Conservation (phyloP, 2,113 vertebrate genomes). For the Chroicocephalus ridibundus region DNA sequence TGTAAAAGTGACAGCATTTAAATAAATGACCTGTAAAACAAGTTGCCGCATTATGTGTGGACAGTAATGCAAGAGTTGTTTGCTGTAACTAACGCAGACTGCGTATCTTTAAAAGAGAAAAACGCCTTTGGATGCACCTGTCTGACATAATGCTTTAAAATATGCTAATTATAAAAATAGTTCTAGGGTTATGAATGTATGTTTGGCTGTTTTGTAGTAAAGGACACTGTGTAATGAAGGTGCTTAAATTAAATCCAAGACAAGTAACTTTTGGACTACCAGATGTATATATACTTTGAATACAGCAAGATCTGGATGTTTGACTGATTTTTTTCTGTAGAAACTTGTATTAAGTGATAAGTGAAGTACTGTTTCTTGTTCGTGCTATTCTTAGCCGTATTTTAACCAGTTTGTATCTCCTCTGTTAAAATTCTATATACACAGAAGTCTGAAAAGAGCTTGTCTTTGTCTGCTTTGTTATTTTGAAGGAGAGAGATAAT, state of each 20-base stretch:
- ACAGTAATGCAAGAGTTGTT: conserved; percentile 8
- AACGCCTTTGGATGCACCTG: conserved; percentile 23
- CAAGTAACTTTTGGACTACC: conserved; percentile 61
- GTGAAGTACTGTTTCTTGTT: conserved; percentile 73
- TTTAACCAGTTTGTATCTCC: conserved; percentile 71
- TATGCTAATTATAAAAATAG: conserved; percentile 54
- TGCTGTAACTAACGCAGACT: not conserved
- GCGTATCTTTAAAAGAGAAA: conserved; percentile 9
- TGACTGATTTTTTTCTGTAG: conserved; percentile 44
- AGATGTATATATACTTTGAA: conserved; percentile 72
- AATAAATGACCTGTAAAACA: conserved; percentile 48
- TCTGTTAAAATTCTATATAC: conserved; percentile 58
- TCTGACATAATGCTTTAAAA: conserved; percentile 68
- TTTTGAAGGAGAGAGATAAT: conserved; percentile 31
- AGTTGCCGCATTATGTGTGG: conserved; percentile 33
- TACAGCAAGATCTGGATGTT: conserved; percentile 66
- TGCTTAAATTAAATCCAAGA: conserved; percentile 74
- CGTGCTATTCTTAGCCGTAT: conserved; percentile 74
- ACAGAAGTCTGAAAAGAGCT: conserved; percentile 59
- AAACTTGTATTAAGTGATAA: conserved; percentile 67
- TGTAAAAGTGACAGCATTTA: conserved; percentile 71
- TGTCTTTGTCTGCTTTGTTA: conserved; percentile 65
- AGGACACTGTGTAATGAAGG: conserved; percentile 73
- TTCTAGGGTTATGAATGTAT: conserved; percentile 71
- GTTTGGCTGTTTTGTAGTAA: conserved; percentile 75